phyloP scores from a whole-genome alignment of 1,140 invertebrate species.

The Brachystomella parvula region DNA sequence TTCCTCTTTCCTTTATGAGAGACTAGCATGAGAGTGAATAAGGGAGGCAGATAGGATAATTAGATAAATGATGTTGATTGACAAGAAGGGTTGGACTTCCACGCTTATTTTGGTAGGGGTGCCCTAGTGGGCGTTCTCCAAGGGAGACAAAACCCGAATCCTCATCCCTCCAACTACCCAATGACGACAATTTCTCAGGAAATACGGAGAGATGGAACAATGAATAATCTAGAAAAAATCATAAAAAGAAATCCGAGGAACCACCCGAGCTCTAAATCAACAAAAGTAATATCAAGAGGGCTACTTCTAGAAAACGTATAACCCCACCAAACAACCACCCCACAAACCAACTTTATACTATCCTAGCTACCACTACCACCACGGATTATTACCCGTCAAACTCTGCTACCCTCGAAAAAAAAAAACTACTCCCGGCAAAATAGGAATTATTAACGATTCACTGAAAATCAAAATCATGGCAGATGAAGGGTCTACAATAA shows the following conservation, averaged over 20 bases:
- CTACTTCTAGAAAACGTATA: too few species aligned
- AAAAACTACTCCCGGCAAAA: slow-evolving; percentile 18
- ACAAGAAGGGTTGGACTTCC: slow-evolving; percentile 34
- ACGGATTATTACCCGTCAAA: slow-evolving; percentile 13
- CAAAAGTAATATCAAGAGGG: too few species aligned
- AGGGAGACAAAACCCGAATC: slow-evolving; percentile 12
- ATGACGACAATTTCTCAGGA: slow-evolving; percentile 1
- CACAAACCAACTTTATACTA: too few species aligned
- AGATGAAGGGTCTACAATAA: neutral
- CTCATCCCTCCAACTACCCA: neutral
- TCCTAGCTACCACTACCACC: neutral
- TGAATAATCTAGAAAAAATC: neutral
- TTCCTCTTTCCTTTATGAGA: too few species aligned
- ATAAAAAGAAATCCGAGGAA: neutral
- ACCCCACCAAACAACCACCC: too few species aligned
- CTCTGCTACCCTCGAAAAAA: slow-evolving; percentile 24
- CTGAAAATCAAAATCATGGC: slow-evolving; percentile 5
- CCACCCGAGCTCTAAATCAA: neutral
- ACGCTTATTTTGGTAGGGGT: slow-evolving; percentile 26
- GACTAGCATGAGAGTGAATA: too few species aligned
- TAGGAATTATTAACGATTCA: slow-evolving; percentile 22
- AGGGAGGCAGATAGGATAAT: slow-evolving; percentile 30
- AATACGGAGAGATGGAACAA: neutral
- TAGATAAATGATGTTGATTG: slow-evolving; percentile 35
- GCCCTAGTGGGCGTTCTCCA: slow-evolving; percentile 32